Evolutionary conservation across 2,797 vertebrate species (phyloP), one percentile per base, ranked within the genome.

Genomic region (Falco naumanni): DNA sequence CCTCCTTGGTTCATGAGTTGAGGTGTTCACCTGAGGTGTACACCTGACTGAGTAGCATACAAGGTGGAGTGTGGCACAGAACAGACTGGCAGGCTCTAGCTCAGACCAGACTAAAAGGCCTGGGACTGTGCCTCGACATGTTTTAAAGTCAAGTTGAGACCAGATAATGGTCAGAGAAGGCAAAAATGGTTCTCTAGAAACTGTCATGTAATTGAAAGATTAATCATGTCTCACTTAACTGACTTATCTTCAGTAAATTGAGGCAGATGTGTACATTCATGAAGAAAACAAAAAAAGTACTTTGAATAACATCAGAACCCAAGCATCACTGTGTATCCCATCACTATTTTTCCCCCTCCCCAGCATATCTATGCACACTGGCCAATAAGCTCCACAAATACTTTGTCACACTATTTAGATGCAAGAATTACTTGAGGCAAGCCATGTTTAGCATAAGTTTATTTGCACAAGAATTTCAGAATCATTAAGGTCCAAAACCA

Each of bases 401-500:
- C 21, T 77, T 26, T 12, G 8, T 43, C 64, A 78, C 19, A 43
- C 26, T 65, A 41, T 14, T 83, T 39, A 28, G 20, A 64, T 7
- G 6, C 20, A 96, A 84, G 77, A 90, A 96, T 22, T 61, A 70
- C 60, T 85, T 16, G 19, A 97, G 79, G 50, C 95, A 65, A 88
- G 21, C 0, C 31, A 39, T 61, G 50, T 92, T 93, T 47, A 91
- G 50, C 82, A 14, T 31, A 72, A 61, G 24, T 97, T 97, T 97
- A 97, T 97, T 97, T 88, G 76, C 83, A 96, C 45, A 81, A 85
- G 79, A 89, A 93, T 83, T 91, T 77, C 84, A 96, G 82, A 75
- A 89, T 90, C 86, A 79, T 87, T 92, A 77, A 87, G 45, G 57
- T 81, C 82, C 79, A 94, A 93, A 91, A 9, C 72, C 50, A 74